Evolutionary conservation across 2,797 vertebrate genomes (phyloP).

Genomic region (Eutrigla gurnardus): DNA sequence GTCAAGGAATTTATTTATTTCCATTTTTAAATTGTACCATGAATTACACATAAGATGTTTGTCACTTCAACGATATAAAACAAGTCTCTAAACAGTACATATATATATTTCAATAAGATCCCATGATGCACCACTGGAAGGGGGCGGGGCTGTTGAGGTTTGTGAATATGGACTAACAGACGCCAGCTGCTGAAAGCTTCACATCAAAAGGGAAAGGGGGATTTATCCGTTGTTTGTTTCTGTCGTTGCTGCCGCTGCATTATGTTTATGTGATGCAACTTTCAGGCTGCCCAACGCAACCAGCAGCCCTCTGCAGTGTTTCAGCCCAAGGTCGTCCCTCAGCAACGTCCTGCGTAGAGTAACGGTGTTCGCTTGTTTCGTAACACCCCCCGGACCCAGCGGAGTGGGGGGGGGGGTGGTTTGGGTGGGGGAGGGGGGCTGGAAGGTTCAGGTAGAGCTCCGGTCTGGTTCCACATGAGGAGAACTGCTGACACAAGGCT

Average conservation of each 20-base stretch:
- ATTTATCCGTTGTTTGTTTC: background rate
- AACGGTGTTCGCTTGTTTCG: conserved; percentile 3
- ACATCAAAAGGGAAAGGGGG: background rate
- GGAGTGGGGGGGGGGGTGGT: no score
- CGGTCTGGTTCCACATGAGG: conserved; percentile 5
- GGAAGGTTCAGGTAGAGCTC: background rate
- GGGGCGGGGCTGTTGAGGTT: background rate
- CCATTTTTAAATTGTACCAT: no score
- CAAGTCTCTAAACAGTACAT: no score
- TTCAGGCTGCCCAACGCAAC: conserved; percentile 23
- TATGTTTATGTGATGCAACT: conserved; percentile 43
- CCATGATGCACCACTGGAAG: no score
- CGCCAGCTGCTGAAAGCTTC: background rate
- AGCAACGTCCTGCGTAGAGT: background rate
- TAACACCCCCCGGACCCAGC: conserved; percentile 2
- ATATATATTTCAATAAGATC: no score
- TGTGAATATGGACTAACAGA: background rate
- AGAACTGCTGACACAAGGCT: background rate
- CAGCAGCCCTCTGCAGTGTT: conserved; percentile 27
- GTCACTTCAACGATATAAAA: no score
- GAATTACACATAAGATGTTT: no score
- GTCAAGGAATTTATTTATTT: no score
- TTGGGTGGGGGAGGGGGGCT: no score
- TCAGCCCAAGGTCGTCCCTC: conserved; percentile 32
- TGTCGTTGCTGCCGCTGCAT: conserved; percentile 35